Base-by-base conservation (phyloP, 2,113 vertebrate genomes). In the Oryzias celebensis region DNA sequence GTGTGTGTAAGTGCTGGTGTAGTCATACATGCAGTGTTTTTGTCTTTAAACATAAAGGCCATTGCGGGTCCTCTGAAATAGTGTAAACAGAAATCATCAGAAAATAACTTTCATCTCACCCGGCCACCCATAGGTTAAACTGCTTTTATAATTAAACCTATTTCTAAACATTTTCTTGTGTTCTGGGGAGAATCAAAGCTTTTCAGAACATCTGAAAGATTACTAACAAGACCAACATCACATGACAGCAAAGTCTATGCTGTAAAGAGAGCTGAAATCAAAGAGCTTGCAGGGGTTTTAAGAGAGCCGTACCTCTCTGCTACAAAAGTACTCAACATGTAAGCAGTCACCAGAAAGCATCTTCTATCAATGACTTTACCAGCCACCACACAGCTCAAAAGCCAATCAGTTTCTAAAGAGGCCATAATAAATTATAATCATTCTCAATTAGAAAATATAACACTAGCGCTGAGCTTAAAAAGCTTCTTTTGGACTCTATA, bases 251-350 rank as follows among this genome's bases (percentile, higher is more conserved):
- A 77, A 73, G 55, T 83, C 60, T 36, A 50, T 6, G 24, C 62
- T 63, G 66, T 69, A 31, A 79, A 24, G 16, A 41, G 62, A 68
- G 54, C 68, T 71, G 64, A 75, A 71, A 77, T 82, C 74, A 85
- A 86, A 81, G 63, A 28, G 62, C 48, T 14, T 42, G 50, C 53
- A 41, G 18, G 42, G 69, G 31, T 36, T 59, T 65, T 61, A 64
- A 53, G 18, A 36, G 45, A 62, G 56, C 15, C 1, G 14, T 43
- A 26, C 47, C 59, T 68, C 54, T 65, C 4, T 53, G 20, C 23
- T 52, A 65, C 66, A 68, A 80, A 89, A 67, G 73, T 76, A 75
- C 63, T 73, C 60, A 56, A 60, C 59, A 66, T 61, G 53, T 55
- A 59, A 52, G 57, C 41, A 46, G 67, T 31, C 54, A 77, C 46